A percentile compares a stretch with the other conserved stretches of the same genome.
Evolutionary conservation across 2,797 vertebrate species (phyloP).

Genomic region (Hippocampus kuda): DNA sequence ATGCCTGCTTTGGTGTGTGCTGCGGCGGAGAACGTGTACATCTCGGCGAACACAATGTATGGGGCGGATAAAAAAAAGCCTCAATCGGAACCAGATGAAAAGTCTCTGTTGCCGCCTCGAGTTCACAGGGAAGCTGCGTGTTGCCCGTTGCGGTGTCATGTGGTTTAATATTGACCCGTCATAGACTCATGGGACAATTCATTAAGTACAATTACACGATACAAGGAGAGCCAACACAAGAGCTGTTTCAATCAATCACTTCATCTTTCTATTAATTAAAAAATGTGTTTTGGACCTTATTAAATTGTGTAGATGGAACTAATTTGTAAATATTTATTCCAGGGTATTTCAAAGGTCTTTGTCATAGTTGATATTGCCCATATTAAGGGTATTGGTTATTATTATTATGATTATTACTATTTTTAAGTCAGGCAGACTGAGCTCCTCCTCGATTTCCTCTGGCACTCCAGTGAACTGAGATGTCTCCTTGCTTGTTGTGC

Average conservation of each 20-base stretch:
- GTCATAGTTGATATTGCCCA: background rate
- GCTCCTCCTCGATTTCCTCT: background rate
- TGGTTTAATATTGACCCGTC: background rate
- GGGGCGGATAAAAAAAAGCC: constrained; percentile 19
- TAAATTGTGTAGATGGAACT: background rate
- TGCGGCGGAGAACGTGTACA: constrained; percentile 10
- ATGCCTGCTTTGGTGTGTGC: background rate
- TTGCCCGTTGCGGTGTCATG: background rate
- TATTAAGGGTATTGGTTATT: background rate
- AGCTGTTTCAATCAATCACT: background rate
- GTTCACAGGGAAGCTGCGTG: background rate
- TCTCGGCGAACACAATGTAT: constrained; percentile 19
- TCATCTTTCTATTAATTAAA: background rate
- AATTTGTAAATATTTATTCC: background rate
- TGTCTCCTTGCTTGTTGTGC: constrained; percentile 12
- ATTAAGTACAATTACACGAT: background rate
- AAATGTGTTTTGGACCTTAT: background rate
- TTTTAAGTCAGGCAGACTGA: background rate
- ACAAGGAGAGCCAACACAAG: background rate
- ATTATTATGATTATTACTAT: background rate
- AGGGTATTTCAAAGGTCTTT: background rate
- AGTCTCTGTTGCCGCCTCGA: background rate
- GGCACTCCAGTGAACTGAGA: constrained; percentile 4
- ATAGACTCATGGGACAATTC: background rate
- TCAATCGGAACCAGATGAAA: constrained; percentile 7